Base-by-base conservation (phyloP, 2,113 vertebrate genomes). In the Trematocara nigrifrons region DNA sequence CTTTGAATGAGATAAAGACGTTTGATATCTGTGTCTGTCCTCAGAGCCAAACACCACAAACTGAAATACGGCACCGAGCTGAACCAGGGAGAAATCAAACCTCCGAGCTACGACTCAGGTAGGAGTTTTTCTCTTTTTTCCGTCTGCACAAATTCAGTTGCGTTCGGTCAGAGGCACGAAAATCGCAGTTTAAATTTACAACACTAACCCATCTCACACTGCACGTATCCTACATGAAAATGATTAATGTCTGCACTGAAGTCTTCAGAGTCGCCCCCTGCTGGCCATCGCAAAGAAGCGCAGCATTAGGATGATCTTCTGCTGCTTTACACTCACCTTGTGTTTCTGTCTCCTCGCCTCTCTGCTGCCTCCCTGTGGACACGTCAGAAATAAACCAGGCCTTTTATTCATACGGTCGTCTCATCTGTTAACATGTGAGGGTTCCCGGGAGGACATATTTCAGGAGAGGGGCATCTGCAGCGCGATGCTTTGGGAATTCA, bases 71-170 rank as follows among this genome's bases (percentile, higher is more conserved):
- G 93, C 10, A 92, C 91, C 1, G 94, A 95, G 1, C 79, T 94
- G 80, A 93, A 85, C 86, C 94, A 94, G 80, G 94, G 89, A 5
- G 94, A 93, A 12, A 84, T 94, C 82, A 79, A 79, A 26, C 86
- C 92, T 31, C 94, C 94, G 0, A 92, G 40, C 11, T 95, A 94
- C 16, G 91, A 94, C 3, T 95, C 93, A 66, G 94, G 94, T 95
- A 33, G 82, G 89, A 61, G 3, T 3, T 22, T 31, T 22, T 18
- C 38, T 8, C 5, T 10, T 71, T 42, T 22, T 20, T 6, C 59
- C 4, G 1, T 40, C 61, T 12, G n/a, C 33, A 5, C 6, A 35
- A 38, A 40, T 20, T 40, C 18, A 13, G 3, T 0, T 4, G 1
- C 13, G 61, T 66, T 66, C 1, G 6, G 3, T 66, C 61, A 66